Percentiles rank a stretch among this genome's conserved stretches.
Evolutionary conservation across 2,113 vertebrate genomes (phyloP).

Genomic region (Nanorana parkeri): DNA sequence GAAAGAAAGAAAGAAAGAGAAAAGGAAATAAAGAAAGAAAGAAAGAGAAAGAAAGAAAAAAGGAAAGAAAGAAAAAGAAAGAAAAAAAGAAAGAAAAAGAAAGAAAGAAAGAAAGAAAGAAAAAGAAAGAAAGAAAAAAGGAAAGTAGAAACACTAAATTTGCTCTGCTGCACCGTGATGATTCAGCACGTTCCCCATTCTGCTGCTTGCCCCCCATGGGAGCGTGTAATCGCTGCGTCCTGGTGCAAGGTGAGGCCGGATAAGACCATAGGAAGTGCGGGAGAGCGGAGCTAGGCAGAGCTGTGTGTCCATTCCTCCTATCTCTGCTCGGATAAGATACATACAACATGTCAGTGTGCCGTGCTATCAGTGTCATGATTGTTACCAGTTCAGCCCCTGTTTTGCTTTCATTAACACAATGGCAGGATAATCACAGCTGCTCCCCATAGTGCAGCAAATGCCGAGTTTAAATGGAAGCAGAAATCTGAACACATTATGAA

Average conservation of each 20-base stretch:
- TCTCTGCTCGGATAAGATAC: constrained; percentile 17
- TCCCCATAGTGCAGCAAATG: not conserved
- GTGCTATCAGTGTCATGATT: constrained; percentile 7
- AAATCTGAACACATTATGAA: too few relatives aligned
- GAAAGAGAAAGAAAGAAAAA: too few relatives aligned
- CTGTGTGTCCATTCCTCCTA: not conserved
- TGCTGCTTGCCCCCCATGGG: not conserved
- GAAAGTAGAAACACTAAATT: too few relatives aligned
- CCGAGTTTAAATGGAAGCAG: too few relatives aligned
- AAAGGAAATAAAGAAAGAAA: too few relatives aligned
- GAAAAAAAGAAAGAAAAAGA: too few relatives aligned
- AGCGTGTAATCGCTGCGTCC: not conserved
- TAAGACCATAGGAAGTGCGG: constrained; percentile 8
- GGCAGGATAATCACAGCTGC: constrained; percentile 11
- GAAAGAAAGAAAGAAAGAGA: too few relatives aligned
- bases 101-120: too few relatives aligned
- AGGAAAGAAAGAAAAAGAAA: too few relatives aligned
- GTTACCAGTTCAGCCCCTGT: not conserved
- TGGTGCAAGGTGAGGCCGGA: constrained; percentile 26
- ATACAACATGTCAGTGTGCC: not conserved
- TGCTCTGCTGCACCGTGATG: too few relatives aligned
- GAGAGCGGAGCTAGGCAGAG: not conserved
- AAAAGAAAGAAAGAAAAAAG: too few relatives aligned
- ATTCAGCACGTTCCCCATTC: too few relatives aligned
- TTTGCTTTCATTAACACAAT: constrained; percentile 24